Base-by-base conservation (phyloP, 1,140 invertebrate genomes). In the Pseudomyrmex gracilis region DNA sequence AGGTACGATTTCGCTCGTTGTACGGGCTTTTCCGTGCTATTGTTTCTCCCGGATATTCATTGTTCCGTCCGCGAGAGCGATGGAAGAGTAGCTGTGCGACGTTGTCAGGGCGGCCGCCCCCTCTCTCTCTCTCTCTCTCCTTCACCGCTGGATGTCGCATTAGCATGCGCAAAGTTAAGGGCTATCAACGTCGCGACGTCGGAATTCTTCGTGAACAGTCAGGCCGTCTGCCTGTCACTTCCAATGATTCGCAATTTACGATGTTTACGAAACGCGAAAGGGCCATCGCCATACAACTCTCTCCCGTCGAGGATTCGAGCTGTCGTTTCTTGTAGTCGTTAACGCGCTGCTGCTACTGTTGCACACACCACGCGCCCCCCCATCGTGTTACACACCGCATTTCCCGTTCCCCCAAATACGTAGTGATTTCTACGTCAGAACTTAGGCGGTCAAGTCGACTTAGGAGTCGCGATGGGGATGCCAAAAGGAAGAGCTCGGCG, bases 101-200 rank as follows among this genome's bases (percentile, higher is more conserved):
- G 66, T 60, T 80, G 76, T 80, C 66, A 80, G 66, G 76, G 64
- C 67, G 53, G 53, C 43, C 53, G 43, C 9, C 60, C 61, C 53
- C 66, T 43, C 76, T 70, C 20, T 34, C 20, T 64, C 61, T 5
- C 61, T 20, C 34, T 8, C 5, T 10, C 20, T 10, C 67, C 51
- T 4, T 34, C n/a, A n/a, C 51, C 49, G 61, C 43, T 57, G 76
- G 66, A 71, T 80, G 76, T 80, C 76, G 76, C 76, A 80, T 80
- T 80, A 80, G 76, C 76, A 80, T 80, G 76, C 76, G 76, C 76
- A 80, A 80, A 80, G 76, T 80, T 80, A 80, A 80, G 76, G 66
- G 66, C 76, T 80, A 80, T 80, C 76, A 80, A 80, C 76, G 76
- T 80, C 76, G 76, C 76, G 76, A 71, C 66, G 76, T 80, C 53